Conservation (phyloP, 2,797 vertebrate genomes). For the Cercopithecus mitis region DNA sequence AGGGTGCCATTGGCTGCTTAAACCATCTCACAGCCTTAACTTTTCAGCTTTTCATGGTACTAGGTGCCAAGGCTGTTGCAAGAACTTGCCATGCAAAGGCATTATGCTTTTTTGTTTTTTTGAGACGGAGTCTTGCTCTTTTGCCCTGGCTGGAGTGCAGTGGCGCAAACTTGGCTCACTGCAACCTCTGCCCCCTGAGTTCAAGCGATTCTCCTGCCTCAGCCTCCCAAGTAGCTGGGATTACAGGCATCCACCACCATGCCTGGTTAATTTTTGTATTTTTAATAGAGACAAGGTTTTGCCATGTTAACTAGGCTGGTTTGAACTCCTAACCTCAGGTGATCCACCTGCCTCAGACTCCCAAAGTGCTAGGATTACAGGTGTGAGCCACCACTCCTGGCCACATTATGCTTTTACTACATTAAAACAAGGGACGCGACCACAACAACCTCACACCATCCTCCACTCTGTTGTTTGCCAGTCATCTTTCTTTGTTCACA, state of each 20-base stretch:
- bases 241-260: neutral
- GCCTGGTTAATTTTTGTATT: neutral
- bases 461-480: neutral
- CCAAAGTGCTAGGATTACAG: neutral
- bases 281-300: neutral
- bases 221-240: neutral
- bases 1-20: neutral
- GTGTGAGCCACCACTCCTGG: neutral
- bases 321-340: neutral
- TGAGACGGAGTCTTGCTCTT: neutral
- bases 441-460: neutral
- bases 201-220: neutral
- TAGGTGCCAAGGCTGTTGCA: neutral
- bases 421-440: neutral
- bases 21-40: neutral
- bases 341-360: neutral
- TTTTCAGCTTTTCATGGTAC: constrained; percentile 15
- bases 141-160: neutral
- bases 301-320: neutral
- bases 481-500: constrained; percentile 14
- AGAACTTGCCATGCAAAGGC: constrained; percentile 2
- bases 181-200: neutral
- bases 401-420: neutral
- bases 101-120: neutral
- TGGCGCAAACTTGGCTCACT: neutral